Evolutionary conservation across 2,888 invertebrate species (phyloP), one percentile per base, ranked within the genome.

Genomic region (Zhengitettix transpicula): DNA sequence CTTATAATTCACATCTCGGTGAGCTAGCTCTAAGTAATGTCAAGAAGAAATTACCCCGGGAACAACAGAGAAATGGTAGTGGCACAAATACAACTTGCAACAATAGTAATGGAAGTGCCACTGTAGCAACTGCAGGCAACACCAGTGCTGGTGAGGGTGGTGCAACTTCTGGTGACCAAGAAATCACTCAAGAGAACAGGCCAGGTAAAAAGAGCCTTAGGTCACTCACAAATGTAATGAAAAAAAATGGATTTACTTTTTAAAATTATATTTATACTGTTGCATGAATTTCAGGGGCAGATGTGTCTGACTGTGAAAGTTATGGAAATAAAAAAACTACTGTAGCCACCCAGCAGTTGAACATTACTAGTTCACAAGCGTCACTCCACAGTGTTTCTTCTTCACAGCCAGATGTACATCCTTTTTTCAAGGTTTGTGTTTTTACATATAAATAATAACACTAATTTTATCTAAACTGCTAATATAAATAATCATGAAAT

Each of bases 41-140:
- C 56, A 91, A 92, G 73, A 93, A 93, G 72, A 93, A 93, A 74
- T 75, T 92, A 67, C 92, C 92, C 0, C 75, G 92, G 62, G 85
- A 84, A 65, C 60, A 62, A 51, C 60, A 62, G 54, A 55, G 61
- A 28, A 59, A 55, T 51, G 53, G 16, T 40, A 44, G 16, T 56
- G 56, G 56, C 11, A 40, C 55, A n/a, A 11, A n/a, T n/a, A 28
- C 55, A 28, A n/a, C 41, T 40, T 12, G 17, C 14, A n/a, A 10
- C 9, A 15, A 28, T 12, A 55, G 40, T 12, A 12, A n/a, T 11
- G 40, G 55, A 10, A 55, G 40, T 55, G n/a, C 55, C 14, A 41
- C 55, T 14, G n/a, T 12, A n/a, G 55, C 40, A 40, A 40, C 55
- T 55, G 40, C 41, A n/a, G 55, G 40, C 11, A 15, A 40, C 11